A percentile compares a stretch with the other conserved stretches of the same genome.
Evolutionary conservation across 2,797 vertebrate species (phyloP).

Genomic region (Lithobates sylvaticus): DNA sequence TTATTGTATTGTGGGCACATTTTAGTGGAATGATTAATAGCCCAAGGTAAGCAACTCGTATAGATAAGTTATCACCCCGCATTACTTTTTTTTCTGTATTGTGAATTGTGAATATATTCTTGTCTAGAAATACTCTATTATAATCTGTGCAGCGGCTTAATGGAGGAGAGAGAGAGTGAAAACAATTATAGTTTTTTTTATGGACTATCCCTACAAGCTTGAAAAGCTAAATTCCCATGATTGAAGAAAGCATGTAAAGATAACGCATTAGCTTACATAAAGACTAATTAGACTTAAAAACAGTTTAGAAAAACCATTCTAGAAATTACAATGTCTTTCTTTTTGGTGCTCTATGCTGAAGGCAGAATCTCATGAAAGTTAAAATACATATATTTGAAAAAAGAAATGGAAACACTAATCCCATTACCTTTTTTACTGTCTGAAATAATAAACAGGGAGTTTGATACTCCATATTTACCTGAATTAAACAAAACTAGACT

Average conservation of each 20-base stretch:
- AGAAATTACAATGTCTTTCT: conserved; percentile 37
- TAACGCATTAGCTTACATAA: conserved; percentile 58
- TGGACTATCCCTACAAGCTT: conserved; percentile 52
- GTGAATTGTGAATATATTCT: conserved; percentile 33
- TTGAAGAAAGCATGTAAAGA: conserved; percentile 59
- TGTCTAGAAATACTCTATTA: conserved; percentile 26
- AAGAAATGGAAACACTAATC: conserved; percentile 9
- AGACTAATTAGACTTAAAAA: conserved; percentile 60
- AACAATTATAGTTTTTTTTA: conserved; percentile 56
- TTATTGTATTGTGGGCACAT: conserved; percentile 16
- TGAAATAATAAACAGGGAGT: conserved; percentile 17
- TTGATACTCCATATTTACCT: background rate
- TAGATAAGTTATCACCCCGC: conserved; percentile 1
- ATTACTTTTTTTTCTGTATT: conserved; percentile 9
- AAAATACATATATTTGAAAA: conserved; percentile 41
- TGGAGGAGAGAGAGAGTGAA: conserved; percentile 50
- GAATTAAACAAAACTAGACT: too few species aligned
- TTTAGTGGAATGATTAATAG: conserved; percentile 25
- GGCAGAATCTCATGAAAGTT: conserved; percentile 36
- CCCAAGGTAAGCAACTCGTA: conserved; percentile 15
- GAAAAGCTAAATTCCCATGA: conserved; percentile 58
- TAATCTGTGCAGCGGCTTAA: conserved; percentile 35
- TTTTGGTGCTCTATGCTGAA: conserved; percentile 24
- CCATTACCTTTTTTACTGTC: conserved; percentile 19
- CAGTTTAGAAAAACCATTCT: conserved; percentile 48